phyloP scores from a whole-genome alignment of 1,140 invertebrate species.

The Calliopsis andreniformis region DNA sequence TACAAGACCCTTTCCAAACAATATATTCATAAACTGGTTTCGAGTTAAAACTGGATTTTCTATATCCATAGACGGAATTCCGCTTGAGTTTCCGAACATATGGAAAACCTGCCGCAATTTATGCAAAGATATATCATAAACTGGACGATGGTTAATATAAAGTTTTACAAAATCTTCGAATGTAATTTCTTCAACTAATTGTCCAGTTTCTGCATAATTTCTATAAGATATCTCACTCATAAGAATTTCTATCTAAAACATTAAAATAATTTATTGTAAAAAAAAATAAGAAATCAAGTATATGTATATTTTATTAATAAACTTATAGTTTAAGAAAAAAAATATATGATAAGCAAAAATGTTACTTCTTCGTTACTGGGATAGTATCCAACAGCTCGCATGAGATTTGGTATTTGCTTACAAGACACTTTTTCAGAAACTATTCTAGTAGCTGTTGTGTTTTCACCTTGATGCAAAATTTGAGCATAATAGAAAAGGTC shows the following conservation, averaged over 20 bases:
- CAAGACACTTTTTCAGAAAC: slow-evolving; percentile 84
- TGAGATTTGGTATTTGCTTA: slow-evolving; percentile 86
- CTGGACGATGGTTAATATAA: slow-evolving; percentile 88
- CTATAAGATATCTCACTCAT: slow-evolving; percentile 85
- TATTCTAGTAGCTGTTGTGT: slow-evolving; percentile 82
- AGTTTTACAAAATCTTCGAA: slow-evolving; percentile 88
- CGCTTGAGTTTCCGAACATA: slow-evolving; percentile 31
- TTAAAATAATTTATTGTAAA: background rate
- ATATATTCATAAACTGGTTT: slow-evolving; percentile 58
- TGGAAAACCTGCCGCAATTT: slow-evolving; percentile 70
- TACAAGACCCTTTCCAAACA: slow-evolving; percentile 46
- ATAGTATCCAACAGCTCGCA: slow-evolving; percentile 88
- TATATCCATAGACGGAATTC: background rate
- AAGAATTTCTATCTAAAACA: slow-evolving; percentile 85
- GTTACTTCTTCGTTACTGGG: slow-evolving; percentile 87
- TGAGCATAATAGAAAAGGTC: slow-evolving; percentile 89
- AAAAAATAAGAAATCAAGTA: background rate
- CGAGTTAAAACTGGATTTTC: slow-evolving; percentile 59
- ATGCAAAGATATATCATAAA: slow-evolving; percentile 77
- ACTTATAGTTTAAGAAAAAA: background rate
- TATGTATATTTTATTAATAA: background rate
- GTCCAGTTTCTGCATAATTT: slow-evolving; percentile 81
- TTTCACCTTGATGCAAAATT: slow-evolving; percentile 86
- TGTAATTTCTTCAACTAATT: slow-evolving; percentile 82
- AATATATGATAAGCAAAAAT: background rate